These are phyloP conservation scores for Distichodus sexfasciatus DNA, from an alignment of 2,797 vertebrate species.

Conservation along the genomic window DNA sequence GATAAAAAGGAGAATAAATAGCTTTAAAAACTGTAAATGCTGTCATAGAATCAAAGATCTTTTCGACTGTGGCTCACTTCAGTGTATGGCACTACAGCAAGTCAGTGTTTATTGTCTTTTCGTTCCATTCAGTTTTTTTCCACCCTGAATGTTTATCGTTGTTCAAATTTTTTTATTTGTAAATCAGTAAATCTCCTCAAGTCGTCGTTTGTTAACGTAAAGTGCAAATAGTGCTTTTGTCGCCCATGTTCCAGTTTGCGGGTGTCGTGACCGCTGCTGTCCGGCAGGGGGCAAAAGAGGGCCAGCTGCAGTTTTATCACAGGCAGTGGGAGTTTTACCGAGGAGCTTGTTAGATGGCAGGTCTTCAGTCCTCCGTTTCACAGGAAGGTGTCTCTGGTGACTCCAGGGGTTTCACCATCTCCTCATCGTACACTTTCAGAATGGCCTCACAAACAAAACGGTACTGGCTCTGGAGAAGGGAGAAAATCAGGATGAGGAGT, in stretches of 20 bases:
- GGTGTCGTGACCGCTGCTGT: slow-evolving; percentile 19
- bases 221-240: slow-evolving; percentile 99
- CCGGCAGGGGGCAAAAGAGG: slow-evolving; percentile 38
- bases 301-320: slow-evolving; percentile 15
- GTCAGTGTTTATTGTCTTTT: slow-evolving; percentile 7
- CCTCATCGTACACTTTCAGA: slow-evolving; percentile 95
- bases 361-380: slow-evolving; percentile 72
- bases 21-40: slow-evolving; percentile 6
- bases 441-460: slow-evolving; percentile 99
- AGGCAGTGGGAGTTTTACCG: slow-evolving; percentile 34
- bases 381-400: slow-evolving; percentile 54
- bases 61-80: slow-evolving; percentile 43
- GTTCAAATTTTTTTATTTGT: slow-evolving; percentile 61
- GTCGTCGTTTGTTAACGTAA: slow-evolving; percentile 82
- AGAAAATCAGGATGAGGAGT: background rate
- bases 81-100: slow-evolving; percentile 85
- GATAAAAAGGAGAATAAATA: slow-evolving; percentile 32
- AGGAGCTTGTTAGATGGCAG: slow-evolving; percentile 4
- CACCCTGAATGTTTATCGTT: slow-evolving; percentile 47
- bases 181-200: slow-evolving; percentile 62
- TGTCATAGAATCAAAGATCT: slow-evolving; percentile 57
- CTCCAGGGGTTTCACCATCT: slow-evolving; percentile 85
- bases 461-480: slow-evolving; percentile 90
- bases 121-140: slow-evolving; percentile 57
- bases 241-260: slow-evolving; percentile 32